Base-by-base conservation (phyloP, 2,888 invertebrate species). In the Pocota personata region DNA sequence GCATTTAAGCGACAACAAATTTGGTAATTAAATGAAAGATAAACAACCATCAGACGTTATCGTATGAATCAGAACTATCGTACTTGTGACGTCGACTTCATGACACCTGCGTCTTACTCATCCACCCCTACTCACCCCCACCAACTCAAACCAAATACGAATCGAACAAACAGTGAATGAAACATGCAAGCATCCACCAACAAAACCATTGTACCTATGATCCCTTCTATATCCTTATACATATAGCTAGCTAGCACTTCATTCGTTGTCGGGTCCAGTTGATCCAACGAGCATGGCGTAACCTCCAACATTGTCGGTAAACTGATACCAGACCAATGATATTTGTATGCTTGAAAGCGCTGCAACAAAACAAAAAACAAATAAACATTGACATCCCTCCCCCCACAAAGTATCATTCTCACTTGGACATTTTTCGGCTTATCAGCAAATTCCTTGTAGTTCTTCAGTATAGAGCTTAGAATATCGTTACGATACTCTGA, bases 311-410 rank as follows among this genome's bases (percentile, higher is more conserved):
- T 95, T 16, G 98, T 95, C 0, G 98, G 97, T 48, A 98, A 93
- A 86, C 97, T 95, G 37, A 96, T 97, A 67, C 98, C 98, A 57
- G 98, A 98, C 99, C 99, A 99, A 90, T 99, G 98, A 90, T 97
- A 96, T 93, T 99, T 99, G 92, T 96, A 97, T 4, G 97, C 97
- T 93, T 96, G 96, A 93, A 96, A 98, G 90, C 95, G 95, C 97
- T 97, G 93, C 19, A 83, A 50, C 4, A 48, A 35, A 30, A 66
- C 3, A 52, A 50, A 62, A 37, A 60, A 58, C 52, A 84, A 75
- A 30, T 35, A 72, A 67, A 66, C 32, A 76, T n/a, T 46, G 46
- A 55, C 24, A 50, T 24, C 1, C 5, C 5, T 12, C 19, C 2
- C 4, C 21, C 30, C 3, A 12, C 6, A 55, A 27, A 60, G 6